Evolutionary conservation across 2,113 vertebrate genomes (phyloP).

Genomic region (Girardinichthys multiradiatus): DNA sequence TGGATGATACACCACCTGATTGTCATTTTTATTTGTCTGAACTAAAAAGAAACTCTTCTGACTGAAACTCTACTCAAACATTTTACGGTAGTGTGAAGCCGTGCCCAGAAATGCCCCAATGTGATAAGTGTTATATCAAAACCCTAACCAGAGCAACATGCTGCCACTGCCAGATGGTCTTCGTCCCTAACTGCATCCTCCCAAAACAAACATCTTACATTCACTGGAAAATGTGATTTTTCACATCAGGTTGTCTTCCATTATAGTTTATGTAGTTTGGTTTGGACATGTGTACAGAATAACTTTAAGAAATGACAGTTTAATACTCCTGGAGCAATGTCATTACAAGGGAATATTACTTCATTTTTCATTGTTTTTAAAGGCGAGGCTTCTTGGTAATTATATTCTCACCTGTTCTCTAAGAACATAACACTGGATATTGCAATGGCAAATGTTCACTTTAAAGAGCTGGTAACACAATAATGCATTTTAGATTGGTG

Average conservation of each 20-base stretch:
- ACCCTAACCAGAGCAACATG: background rate
- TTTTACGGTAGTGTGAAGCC: background rate
- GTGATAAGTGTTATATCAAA: constrained; percentile 1
- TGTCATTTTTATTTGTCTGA: background rate
- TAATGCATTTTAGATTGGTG: background rate
- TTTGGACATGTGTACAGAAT: background rate
- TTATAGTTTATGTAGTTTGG: background rate
- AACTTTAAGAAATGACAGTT: background rate
- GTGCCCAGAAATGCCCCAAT: background rate
- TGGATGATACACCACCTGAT: background rate
- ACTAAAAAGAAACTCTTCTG: background rate
- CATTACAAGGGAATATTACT: background rate
- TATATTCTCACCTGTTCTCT: background rate
- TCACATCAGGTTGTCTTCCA: background rate
- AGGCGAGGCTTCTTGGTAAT: background rate
- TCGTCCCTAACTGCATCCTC: background rate
- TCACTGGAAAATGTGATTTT: background rate
- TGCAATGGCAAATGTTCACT: background rate
- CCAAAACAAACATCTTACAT: background rate
- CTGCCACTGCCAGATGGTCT: background rate
- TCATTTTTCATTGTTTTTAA: background rate
- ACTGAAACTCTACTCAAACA: background rate
- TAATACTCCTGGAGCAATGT: background rate
- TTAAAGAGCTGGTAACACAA: no score
- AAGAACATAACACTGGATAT: background rate